Evolutionary conservation across 2,113 vertebrate species (phyloP).

Genomic region (Seriola rivoliana): DNA sequence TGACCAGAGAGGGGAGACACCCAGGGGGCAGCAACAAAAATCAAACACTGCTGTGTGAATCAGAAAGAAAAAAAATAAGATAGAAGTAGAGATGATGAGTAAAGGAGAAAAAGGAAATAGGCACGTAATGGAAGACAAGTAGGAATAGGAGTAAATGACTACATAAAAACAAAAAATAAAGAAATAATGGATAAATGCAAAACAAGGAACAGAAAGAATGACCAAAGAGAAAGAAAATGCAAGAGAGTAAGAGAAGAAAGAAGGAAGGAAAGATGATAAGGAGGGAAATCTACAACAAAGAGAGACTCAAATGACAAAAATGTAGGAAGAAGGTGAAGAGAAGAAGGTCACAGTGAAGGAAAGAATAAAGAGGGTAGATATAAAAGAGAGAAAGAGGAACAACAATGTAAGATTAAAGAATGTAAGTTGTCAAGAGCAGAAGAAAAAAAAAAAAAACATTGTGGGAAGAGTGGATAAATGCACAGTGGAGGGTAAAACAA

Average conservation of each 20-base stretch:
- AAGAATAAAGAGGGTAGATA: neutral
- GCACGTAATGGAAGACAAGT: neutral
- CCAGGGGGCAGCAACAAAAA: neutral
- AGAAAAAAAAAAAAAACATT: neutral
- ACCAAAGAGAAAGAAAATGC: neutral
- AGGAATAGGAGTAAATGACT: neutral
- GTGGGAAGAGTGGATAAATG: neutral
- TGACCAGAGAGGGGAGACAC: constrained; percentile 48
- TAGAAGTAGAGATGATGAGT: neutral
- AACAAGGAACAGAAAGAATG: neutral
- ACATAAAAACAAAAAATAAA: neutral
- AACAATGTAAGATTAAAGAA: neutral
- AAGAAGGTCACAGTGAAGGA: neutral
- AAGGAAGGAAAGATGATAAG: too few species aligned
- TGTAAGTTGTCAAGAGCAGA: neutral
- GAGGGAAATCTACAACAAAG: neutral
- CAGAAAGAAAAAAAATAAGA: neutral
- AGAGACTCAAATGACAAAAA: neutral
- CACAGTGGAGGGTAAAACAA: neutral
- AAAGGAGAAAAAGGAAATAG: neutral
- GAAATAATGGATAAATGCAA: neutral
- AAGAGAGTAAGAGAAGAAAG: neutral
- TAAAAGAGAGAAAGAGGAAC: neutral
- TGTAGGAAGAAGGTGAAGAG: neutral
- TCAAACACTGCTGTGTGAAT: constrained; percentile 2